Evolutionary conservation across 1,140 invertebrate species (phyloP), one percentile per base, ranked within the genome.

Genomic region (Dinoponera quadriceps): DNA sequence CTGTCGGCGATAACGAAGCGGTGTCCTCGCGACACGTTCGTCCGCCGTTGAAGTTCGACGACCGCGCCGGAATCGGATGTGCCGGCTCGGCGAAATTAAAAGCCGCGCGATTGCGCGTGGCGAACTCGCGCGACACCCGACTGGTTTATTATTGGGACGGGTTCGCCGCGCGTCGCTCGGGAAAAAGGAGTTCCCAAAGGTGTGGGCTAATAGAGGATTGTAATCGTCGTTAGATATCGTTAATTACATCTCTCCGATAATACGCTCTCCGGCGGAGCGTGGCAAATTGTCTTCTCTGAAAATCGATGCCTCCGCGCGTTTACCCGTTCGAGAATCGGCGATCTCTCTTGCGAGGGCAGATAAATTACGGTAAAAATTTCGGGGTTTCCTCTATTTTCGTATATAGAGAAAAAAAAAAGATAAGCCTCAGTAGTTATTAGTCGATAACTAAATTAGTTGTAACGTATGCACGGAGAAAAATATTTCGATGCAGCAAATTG

Each of bases 1-100:
- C 22, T 71, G 33, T 80, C 75, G n/a, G 49, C 22, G 49, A 80
- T 80, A 80, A 80, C 65, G 65, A 80, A 51, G 38, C 22, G 44
- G 51, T 16, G 25, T n/a, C n/a, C 27, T 25, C 48, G 25, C 75
- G 65, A 80, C 33, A 71, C 22, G 63, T 69, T 78, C 51, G 62
- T 13, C 25, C 13, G 9, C 49, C n/a, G 14, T 55, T 44, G 1
- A 78, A 78, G 63, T 57, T 69, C 51, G 22, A 71, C 51, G 65
- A 80, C 29, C 44, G n/a, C 48, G 33, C 18, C 75, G 65, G 69
- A 80, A 71, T 18, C 38, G 38, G 7, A 33, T 9, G 38, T 0
- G 25, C 69, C 25, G 27, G 33, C 29, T 78, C 29, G 33, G 57
- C 22, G 54, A 16, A 71, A 80, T 69, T 69, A 80, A 71, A 80